Base-by-base conservation (phyloP, 2,797 vertebrate genomes). In the Ptychadena robeensis region DNA sequence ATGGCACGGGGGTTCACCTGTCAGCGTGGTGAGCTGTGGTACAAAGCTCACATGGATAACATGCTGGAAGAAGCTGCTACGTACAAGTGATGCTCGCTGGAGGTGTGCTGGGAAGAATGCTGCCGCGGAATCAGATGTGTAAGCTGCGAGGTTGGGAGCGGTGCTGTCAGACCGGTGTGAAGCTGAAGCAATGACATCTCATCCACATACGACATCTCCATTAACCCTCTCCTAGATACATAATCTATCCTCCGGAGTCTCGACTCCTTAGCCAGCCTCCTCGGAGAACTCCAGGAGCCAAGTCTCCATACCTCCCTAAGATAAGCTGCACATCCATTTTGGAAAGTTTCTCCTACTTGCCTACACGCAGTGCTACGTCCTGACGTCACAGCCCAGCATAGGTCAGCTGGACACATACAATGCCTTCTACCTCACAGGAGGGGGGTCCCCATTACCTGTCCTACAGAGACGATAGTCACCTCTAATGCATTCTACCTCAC, bases 321-420 rank as follows among this genome's bases (percentile, higher is more conserved):
- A 48, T 72, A 57, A 38, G 34, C 70, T 68, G 69, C 40, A 85
- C 87, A 38, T 65, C 82, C 87, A 85, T 59, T 85, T 87, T 85
- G 86, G 85, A 83, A 82, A 63, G 72, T 85, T 85, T 79, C 79
- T 75, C 83, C 85, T 84, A 88, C 86, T 87, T 66, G 85, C 86
- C 89, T 88, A 88, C 89, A 89, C 91, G 86, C 66, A 83, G 32
- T 77, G 86, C 73, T 89, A 88, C 93, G 93, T 91, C 90, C 81
- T 94, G 92, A 93, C 94, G 94, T 95, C 90, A 93, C 38, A 67
- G 76, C 81, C 82, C 71, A 0, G 85, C 88, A 90, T 91, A 90
- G 90, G 88, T 91, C 89, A 83, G 88, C 86, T 76, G 87, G 85
- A 86, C 67, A 64, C 85, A 71, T 79, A 80, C 75, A 73, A 85